phyloP scores from a whole-genome alignment of 1,140 invertebrate species.

The Bicyclus anynana region DNA sequence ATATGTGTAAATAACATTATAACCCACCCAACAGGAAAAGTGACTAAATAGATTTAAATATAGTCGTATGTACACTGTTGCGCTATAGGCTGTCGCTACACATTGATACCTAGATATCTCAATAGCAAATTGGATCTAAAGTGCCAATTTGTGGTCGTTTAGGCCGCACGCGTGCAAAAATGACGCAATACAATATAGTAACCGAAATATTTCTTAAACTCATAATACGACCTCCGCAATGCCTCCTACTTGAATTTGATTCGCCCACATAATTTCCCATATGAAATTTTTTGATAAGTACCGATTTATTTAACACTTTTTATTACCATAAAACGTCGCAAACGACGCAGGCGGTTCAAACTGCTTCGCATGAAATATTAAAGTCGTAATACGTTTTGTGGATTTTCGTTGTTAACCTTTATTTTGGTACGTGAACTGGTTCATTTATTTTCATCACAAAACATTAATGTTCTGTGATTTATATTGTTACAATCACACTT shows the following conservation, averaged over 20 bases:
- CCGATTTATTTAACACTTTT: slow-evolving; percentile 3
- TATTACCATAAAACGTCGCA: background rate
- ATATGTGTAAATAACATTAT: background rate
- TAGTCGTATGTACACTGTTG: background rate
- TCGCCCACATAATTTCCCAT: slow-evolving; percentile 11
- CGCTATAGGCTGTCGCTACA: background rate
- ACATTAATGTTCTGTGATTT: no score
- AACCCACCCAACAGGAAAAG: no score
- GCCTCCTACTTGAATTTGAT: slow-evolving; percentile 3
- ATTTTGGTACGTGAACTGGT: no score
- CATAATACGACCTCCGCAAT: slow-evolving; percentile 5
- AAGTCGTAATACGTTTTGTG: background rate
- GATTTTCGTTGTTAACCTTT: no score
- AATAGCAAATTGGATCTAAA: slow-evolving; percentile 12
- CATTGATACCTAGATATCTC: background rate
- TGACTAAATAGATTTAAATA: no score
- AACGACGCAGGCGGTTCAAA: background rate
- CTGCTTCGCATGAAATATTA: background rate
- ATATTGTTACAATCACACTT: no score
- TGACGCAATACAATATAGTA: slow-evolving; percentile 35
- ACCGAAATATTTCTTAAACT: slow-evolving; percentile 19
- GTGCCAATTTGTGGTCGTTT: slow-evolving; percentile 29
- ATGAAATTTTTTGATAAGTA: background rate
- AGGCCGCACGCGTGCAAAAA: slow-evolving; percentile 24
- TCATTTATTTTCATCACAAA: no score